Base-by-base conservation (phyloP, 2,888 invertebrate species). In the Oxytorus armatus region DNA sequence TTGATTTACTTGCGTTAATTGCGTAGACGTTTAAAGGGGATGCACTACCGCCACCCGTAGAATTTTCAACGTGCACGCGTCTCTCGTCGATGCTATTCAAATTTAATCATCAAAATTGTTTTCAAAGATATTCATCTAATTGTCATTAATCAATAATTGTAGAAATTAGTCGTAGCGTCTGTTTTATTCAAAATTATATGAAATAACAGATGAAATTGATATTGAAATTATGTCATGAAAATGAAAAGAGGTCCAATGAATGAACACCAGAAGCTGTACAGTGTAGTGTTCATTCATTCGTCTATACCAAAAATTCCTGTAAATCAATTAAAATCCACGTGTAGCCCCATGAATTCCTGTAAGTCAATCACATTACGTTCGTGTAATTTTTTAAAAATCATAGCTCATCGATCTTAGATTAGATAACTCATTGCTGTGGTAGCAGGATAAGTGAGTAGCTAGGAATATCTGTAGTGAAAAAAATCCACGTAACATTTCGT, bases 1-100 rank as follows among this genome's bases (percentile, higher is more conserved):
- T 73, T 61, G 78, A 78, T 78, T 78, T 18, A 16, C 36, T 47
- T 55, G 47, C n/a, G n/a, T 63, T 61, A 68, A 78, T 68, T 53
- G 36, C 44, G 44, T 44, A 42, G 14, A 36, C n/a, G 36, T 16
- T 78, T 73, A 78, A 78, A 78, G 78, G 25, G 44, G 73, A 78
- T 73, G 53, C 18, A 55, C 21, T 8, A 7, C 2, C 4, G 4
- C 39, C n/a, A 63, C 8, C 29, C 18, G 39, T n/a, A 8, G 10
- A 25, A 59, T 68, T n/a, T 59, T 44, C 44, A 44, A 44, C 14
- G 44, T 44, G 14, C 1, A 44, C 44, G 3, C 36, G 4, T 10
- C 29, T 29, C 36, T 36, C 36, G 3, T 36, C 10, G 36, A 36
- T 14, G 44, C 44, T 16, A 10, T n/a, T 1, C 3, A 39, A 2